Evolutionary conservation across 1,140 invertebrate genomes (phyloP).

Genomic region (Heliconius hermathena): DNA sequence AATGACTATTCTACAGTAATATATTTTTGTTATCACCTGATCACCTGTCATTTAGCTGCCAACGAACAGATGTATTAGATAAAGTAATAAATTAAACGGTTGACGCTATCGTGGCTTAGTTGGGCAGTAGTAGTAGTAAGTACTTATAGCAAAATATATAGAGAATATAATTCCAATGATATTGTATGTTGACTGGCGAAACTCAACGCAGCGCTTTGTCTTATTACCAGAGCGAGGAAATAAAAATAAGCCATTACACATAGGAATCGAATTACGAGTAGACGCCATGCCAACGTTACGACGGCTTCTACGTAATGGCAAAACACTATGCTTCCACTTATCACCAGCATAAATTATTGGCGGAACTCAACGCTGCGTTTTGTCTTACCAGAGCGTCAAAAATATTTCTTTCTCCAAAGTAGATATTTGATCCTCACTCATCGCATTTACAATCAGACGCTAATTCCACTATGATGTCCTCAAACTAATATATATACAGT

Average conservation of each 20-base stretch:
- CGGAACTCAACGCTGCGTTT: too few relatives aligned
- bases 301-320: neutral
- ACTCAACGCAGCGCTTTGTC: neutral
- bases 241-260: too few relatives aligned
- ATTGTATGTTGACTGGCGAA: neutral
- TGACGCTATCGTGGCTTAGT: neutral
- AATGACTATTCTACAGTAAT: neutral
- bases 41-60: neutral
- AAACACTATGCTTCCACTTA: neutral
- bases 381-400: too few relatives aligned
- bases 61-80: neutral
- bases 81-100: conserved; percentile 3
- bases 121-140: neutral
- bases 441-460: too few relatives aligned
- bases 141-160: too few relatives aligned
- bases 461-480: too few relatives aligned
- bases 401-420: too few relatives aligned
- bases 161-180: neutral
- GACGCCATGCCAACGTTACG: too few relatives aligned
- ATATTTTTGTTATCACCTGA: conserved; percentile 4
- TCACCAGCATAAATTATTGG: neutral
- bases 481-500: too few relatives aligned
- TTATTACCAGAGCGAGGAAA: too few relatives aligned
- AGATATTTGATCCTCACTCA: too few relatives aligned
- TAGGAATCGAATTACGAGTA: too few relatives aligned